Evolutionary conservation across 2,888 invertebrate genomes (phyloP).

Genomic region (Tenthredo notha): DNA sequence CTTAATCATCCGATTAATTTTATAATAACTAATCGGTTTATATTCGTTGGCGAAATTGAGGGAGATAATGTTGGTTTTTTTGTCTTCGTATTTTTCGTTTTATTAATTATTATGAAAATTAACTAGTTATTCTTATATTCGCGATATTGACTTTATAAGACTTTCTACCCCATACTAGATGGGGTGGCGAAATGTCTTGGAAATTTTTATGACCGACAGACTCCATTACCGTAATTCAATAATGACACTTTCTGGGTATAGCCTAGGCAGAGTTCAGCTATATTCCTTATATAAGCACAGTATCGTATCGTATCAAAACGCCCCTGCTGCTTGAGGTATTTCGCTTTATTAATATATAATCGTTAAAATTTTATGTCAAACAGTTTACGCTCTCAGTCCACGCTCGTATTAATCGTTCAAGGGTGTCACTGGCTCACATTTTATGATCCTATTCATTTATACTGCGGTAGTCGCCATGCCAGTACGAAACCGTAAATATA

Average conservation of each 20-base stretch:
- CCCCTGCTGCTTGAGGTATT: neutral
- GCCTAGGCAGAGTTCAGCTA: neutral
- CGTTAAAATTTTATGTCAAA: conserved; percentile 40
- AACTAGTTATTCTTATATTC: neutral
- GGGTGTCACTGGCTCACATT: conserved; percentile 44
- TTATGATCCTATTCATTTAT: conserved; percentile 50
- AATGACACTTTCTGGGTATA: conserved; percentile 21
- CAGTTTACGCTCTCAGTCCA: conserved; percentile 33
- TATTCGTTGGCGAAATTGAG: neutral
- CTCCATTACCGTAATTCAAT: conserved; percentile 44
- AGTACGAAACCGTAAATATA: conserved; percentile 2
- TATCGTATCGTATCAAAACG: conserved; percentile 23
- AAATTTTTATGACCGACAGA: conserved; percentile 26
- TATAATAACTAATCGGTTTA: neutral
- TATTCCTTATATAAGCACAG: neutral
- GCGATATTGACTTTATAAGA: neutral
- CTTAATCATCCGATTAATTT: neutral
- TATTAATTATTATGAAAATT: neutral
- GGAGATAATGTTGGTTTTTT: no score
- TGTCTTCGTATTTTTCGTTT: no score
- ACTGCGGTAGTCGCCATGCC: neutral
- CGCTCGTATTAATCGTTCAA: conserved; percentile 49
- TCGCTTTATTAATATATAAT: conserved; percentile 38
- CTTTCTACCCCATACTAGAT: neutral
- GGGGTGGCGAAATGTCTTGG: neutral